These are phyloP conservation scores for Psittacula derbiana DNA, from an alignment of 2,797 vertebrate genomes.

Conservation along the genomic window DNA sequence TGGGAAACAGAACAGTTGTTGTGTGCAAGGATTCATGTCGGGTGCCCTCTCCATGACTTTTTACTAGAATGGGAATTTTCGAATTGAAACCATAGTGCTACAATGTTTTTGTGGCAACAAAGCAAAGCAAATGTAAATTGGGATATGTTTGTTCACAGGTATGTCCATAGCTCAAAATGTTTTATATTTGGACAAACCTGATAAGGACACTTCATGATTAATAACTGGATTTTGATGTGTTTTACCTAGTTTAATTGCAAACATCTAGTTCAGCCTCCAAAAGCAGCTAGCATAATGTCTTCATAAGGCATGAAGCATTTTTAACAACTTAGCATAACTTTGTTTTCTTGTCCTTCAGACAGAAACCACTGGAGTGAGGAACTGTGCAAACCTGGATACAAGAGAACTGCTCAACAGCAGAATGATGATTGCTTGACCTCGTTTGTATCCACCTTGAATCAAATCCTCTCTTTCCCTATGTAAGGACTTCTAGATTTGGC, in stretches of 20 bases:
- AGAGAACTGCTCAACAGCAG: neutral
- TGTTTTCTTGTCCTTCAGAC: neutral
- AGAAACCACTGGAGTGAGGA: neutral
- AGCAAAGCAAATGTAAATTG: neutral
- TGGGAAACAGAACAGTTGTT: neutral
- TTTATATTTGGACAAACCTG: neutral
- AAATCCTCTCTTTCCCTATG: neutral
- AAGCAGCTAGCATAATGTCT: neutral
- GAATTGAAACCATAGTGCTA: neutral
- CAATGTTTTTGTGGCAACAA: neutral
- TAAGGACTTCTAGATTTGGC: neutral
- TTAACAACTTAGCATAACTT: neutral
- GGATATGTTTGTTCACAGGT: neutral
- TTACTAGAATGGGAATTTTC: neutral
- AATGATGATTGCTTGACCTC: neutral
- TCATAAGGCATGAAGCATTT: neutral
- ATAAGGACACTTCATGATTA: neutral
- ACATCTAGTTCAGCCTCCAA: neutral
- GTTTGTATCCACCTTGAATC: neutral
- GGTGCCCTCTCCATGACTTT: neutral
- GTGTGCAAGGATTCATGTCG: neutral
- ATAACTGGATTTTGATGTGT: neutral
- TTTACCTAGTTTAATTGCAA: neutral
- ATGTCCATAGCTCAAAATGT: neutral
- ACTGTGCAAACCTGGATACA: neutral